Evolutionary conservation across 2,888 invertebrate genomes (phyloP).

Genomic region (Diploptera punctata): DNA sequence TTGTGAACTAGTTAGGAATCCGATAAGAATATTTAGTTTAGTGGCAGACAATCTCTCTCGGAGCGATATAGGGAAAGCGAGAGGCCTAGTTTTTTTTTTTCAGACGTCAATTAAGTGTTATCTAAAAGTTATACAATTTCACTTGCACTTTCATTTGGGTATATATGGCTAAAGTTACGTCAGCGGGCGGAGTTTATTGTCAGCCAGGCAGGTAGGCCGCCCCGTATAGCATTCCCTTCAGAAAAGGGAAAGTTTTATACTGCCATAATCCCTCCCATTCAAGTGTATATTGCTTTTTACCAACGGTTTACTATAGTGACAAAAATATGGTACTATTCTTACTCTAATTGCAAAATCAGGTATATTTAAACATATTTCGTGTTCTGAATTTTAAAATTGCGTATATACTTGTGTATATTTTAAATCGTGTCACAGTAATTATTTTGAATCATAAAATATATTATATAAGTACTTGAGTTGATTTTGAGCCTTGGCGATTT

Average conservation of each 20-base stretch:
- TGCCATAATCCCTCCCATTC: not conserved
- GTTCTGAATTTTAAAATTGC: no score
- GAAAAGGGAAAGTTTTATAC: constrained; percentile 17
- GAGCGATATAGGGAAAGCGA: constrained; percentile 13
- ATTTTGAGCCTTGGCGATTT: no score
- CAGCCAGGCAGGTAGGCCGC: not conserved
- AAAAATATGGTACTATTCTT: no score
- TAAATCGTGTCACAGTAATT: no score
- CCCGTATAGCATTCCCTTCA: not conserved
- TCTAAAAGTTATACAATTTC: constrained; percentile 28
- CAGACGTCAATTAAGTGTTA: constrained; percentile 24
- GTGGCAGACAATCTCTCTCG: not conserved
- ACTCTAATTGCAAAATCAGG: no score
- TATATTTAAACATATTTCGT: no score
- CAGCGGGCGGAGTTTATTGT: constrained; percentile 9
- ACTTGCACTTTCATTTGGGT: constrained; percentile 26
- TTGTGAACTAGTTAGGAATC: no score
- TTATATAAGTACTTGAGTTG: no score
- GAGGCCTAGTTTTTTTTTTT: not conserved
- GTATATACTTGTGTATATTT: no score
- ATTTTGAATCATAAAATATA: no score
- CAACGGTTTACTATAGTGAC: no score
- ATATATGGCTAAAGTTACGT: constrained; percentile 16
- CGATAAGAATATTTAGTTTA: not conserved
- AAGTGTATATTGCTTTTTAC: no score